These are phyloP conservation scores for Trachelus iudaicus DNA, from an alignment of 2,888 invertebrate species.

Conservation along the genomic window DNA sequence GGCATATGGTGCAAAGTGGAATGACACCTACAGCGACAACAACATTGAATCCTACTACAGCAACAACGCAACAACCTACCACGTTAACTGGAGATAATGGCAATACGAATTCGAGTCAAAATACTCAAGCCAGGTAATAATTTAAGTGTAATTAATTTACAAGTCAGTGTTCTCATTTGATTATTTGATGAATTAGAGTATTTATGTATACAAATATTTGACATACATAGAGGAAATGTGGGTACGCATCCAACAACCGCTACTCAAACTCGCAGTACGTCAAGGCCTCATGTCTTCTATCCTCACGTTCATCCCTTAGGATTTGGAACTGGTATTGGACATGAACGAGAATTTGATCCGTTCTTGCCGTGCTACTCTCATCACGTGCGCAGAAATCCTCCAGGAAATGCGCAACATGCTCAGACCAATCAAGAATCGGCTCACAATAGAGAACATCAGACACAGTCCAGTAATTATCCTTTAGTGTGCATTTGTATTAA, in stretches of 20 bases:
- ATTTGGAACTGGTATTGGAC: conserved; percentile 41
- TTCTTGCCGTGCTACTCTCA: conserved; percentile 80
- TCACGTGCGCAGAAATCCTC: conserved; percentile 68
- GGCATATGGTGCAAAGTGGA: conserved; percentile 61
- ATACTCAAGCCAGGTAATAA: conserved; percentile 58
- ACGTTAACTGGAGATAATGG: conserved; percentile 45
- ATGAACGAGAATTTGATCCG: conserved; percentile 70
- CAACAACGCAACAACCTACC: conserved; percentile 35
- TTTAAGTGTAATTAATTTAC: not conserved
- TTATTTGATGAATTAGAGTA: not conserved
- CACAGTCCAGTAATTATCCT: conserved; percentile 40
- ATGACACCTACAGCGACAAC: conserved; percentile 17
- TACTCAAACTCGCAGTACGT: conserved; percentile 76
- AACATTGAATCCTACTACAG: conserved; percentile 30
- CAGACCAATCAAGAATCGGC: conserved; percentile 22
- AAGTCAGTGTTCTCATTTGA: not conserved
- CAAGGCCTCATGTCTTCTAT: conserved; percentile 75
- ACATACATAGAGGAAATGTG: conserved; percentile 69
- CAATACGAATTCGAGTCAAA: conserved; percentile 54
- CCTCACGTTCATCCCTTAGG: conserved; percentile 71
- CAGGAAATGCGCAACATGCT: conserved; percentile 4
- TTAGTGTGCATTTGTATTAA: not conserved
- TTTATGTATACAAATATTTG: not conserved
- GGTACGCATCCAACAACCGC: conserved; percentile 79
- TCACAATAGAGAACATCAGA: conserved; percentile 37